Base-by-base conservation (phyloP, 2,113 vertebrate genomes). In the Psilopsiagon aymara region DNA sequence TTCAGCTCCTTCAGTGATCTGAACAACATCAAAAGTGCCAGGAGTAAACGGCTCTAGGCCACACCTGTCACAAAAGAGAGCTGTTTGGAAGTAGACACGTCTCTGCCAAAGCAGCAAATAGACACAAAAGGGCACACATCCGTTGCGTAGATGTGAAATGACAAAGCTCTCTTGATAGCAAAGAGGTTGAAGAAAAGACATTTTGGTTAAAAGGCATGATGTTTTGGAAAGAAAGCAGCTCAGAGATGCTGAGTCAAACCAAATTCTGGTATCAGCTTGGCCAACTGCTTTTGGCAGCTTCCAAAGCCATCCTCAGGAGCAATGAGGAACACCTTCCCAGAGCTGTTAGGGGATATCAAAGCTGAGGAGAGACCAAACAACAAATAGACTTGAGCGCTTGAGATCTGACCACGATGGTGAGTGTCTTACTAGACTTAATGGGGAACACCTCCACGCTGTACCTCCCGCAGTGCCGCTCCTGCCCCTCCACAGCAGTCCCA, bases 401-500 rank as follows among this genome's bases (percentile, higher is more conserved):
- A 17, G 25, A 23, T n/a, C 33, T 13, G 17, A 66, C 28, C 15
- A 74, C 66, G 39, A 4, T 10, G 33, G 35, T 2, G 9, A 41
- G 28, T 17, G 37, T 17, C 39, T 28, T 2, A 24, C 5, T 21
- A 44, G 27, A 59, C n/a, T 11, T 47, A 52, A 39, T 13, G 29
- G 18, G 53, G 39, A 39, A 39, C 18, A 33, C 46, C 60, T 28
- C 28, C 28, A 2, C 2, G 0, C n/a, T 9, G 2, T 4, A 8
- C 0, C 2, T 37, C 17, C 47, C 3, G 20, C 33, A 15, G 75
- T 3, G 0, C 62, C 1, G 14, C 39, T 35, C 39, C 5, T 5
- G 33, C 43, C 4, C 1, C 19, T 6, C 52, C 23, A 3, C 53
- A 21, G 75, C 57, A 25, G 14, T 15, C 51, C 29, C 5, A 0